Evolutionary conservation across 2,797 vertebrate genomes (phyloP).

Genomic region (Helostoma temminkii): DNA sequence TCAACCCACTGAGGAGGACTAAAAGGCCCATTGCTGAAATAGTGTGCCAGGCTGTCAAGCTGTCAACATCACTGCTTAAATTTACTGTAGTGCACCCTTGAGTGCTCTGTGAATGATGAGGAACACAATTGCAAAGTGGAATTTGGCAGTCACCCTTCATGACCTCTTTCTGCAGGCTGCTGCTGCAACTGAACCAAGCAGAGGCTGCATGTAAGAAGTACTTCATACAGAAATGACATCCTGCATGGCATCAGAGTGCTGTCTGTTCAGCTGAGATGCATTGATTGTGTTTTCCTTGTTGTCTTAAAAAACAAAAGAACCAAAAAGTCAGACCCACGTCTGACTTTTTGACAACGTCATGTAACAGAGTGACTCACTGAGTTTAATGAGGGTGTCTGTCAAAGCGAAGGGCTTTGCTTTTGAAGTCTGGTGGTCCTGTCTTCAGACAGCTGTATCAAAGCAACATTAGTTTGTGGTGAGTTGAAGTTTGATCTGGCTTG

Average conservation of each 20-base stretch:
- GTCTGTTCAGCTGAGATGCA: neutral
- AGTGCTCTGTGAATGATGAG: slow-evolving; percentile 67
- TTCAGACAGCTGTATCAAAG: slow-evolving; percentile 49
- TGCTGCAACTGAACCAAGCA: slow-evolving; percentile 32
- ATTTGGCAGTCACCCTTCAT: slow-evolving; percentile 54
- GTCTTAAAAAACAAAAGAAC: slow-evolving; percentile 4
- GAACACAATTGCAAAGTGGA: slow-evolving; percentile 63
- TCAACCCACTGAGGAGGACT: slow-evolving; percentile 44
- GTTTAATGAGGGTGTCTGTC: slow-evolving; percentile 55
- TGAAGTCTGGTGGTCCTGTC: slow-evolving; percentile 42
- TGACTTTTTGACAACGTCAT: slow-evolving; percentile 20
- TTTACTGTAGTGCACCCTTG: slow-evolving; percentile 49
- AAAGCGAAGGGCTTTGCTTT: slow-evolving; percentile 47
- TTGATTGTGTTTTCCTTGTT: slow-evolving; percentile 21
- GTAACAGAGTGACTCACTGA: slow-evolving; percentile 47
- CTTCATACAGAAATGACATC: slow-evolving; percentile 20
- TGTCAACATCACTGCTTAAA: slow-evolving; percentile 47
- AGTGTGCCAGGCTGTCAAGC: slow-evolving; percentile 48
- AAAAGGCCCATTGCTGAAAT: slow-evolving; percentile 61
- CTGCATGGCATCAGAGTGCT: slow-evolving; percentile 4
- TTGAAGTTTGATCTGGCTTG: neutral
- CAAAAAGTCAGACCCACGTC: slow-evolving; percentile 30
- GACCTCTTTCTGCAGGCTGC: slow-evolving; percentile 40
- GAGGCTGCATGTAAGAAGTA: neutral
- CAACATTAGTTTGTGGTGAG: slow-evolving; percentile 11